Evolutionary conservation across 2,113 vertebrate species (phyloP), one percentile per base, ranked within the genome.

Genomic region (Tenrec ecaudatus): DNA sequence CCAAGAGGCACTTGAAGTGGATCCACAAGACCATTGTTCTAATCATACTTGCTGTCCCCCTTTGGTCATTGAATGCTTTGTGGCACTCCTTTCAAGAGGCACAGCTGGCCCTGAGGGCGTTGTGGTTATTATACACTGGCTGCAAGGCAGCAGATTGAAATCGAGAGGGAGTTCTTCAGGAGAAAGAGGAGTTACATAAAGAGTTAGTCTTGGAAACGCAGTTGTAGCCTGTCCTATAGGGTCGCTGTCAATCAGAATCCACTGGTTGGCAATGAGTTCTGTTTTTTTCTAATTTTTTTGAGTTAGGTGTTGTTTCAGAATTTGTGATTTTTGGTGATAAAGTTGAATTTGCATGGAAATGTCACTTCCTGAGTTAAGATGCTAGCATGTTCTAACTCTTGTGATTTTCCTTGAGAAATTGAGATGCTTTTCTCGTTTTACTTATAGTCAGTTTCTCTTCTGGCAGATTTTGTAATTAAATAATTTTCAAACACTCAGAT

Each of bases 261-360:
- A 53, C 47, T 53, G 6, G 9, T 53, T 53, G 47, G 9, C 47
- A 53, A 10, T 53, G 47, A 53, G 47, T 53, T 53, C 11, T 53
- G 47, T 53, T 10, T 53, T 40, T 53, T 53, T 53, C 5, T 53
- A 10, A 53, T 53, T 53, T 53, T 53, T 53, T 53, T 53, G 47
- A 53, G 47, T 7, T 86, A 38, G 4, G 10, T 90, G 29, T 10
- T 79, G 1, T 89, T 82, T 77, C 43, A 73, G 19, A 43, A 29
- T 68, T 66, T 89, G 20, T 58, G 66, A 66, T 57, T 29, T 58
- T 92, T 69, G 62, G 40, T 94, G 23, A 58, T 75, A 89, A 66
- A 79, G 36, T 86, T 91, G 76, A 86, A 53, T 92, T 85, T 92
- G 83, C 69, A 92, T 78, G 47, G 57, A 82, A 83, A 62, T 90